Conservation (phyloP, 2,797 vertebrate genomes). For the Microcaecilia unicolor region DNA sequence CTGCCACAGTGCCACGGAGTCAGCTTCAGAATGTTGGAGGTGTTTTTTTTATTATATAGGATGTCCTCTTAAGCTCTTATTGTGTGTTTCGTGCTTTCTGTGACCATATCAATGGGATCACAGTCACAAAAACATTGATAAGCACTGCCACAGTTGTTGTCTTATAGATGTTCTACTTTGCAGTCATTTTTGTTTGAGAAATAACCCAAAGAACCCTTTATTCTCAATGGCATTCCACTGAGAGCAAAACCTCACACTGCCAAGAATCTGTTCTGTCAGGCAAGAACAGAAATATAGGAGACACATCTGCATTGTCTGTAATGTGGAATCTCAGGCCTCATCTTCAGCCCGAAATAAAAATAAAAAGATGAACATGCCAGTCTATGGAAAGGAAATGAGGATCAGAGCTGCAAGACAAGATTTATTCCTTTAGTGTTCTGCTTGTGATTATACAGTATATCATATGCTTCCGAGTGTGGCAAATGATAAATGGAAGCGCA, state of each 20-base stretch:
- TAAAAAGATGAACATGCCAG: background rate
- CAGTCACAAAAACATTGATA: too few relatives aligned
- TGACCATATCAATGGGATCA: too few relatives aligned
- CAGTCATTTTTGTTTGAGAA: background rate
- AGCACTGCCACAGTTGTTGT: too few relatives aligned
- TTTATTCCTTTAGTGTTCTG: background rate
- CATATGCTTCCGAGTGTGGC: background rate
- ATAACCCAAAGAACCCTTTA: background rate
- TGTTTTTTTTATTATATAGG: too few relatives aligned
- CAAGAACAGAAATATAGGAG: background rate
- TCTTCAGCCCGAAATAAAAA: background rate
- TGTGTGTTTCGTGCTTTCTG: too few relatives aligned
- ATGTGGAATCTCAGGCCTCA: background rate
- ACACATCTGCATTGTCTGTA: background rate
- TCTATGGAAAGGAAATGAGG: background rate
- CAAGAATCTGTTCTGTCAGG: too few relatives aligned
- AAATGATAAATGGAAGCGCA: background rate
- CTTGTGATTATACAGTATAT: background rate
- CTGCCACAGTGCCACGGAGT: too few relatives aligned
- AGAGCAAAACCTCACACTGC: too few relatives aligned
- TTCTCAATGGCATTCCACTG: background rate
- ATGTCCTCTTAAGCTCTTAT: too few relatives aligned
- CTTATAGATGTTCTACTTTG: background rate
- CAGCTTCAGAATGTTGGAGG: too few relatives aligned
- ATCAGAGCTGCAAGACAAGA: background rate